A percentile compares a stretch with the other conserved stretches of the same genome.
phyloP scores from a whole-genome alignment of 1,140 invertebrate species.

The Neelides sp. region DNA sequence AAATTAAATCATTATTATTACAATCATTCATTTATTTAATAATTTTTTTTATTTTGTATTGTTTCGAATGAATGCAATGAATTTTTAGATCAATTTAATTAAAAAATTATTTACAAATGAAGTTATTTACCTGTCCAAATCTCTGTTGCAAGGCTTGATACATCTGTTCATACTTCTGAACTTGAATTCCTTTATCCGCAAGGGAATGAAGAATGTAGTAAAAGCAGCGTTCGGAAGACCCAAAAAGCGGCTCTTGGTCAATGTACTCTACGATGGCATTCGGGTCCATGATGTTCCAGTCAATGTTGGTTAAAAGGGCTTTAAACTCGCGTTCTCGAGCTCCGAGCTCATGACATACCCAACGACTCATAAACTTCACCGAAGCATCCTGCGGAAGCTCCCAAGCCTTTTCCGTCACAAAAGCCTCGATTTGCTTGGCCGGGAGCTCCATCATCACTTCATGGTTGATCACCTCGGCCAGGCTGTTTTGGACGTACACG shows the following conservation, averaged over 20 bases:
- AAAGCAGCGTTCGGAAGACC: constrained; percentile 40
- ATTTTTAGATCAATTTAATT: too few species aligned
- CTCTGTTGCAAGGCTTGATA: constrained; percentile 42
- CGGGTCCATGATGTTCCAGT: constrained; percentile 39
- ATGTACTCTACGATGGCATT: constrained; percentile 39
- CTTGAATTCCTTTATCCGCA: constrained; percentile 43
- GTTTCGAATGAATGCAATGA: too few species aligned
- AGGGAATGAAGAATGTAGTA: constrained; percentile 47
- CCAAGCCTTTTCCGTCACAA: constrained; percentile 37
- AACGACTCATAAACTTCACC: constrained; percentile 42
- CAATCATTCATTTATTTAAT: constrained; percentile 5
- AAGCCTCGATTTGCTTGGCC: constrained; percentile 41
- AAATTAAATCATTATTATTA: constrained; percentile 9
- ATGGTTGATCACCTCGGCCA: constrained; percentile 41
- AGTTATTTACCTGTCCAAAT: constrained; percentile 34
- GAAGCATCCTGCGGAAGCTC: constrained; percentile 32
- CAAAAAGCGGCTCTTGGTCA: constrained; percentile 41
- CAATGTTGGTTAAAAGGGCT: constrained; percentile 41
- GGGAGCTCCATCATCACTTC: constrained; percentile 36
- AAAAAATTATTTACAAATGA: too few species aligned
- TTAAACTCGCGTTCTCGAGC: constrained; percentile 42
- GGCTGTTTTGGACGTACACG: constrained; percentile 41
- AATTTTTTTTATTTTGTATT: too few species aligned
- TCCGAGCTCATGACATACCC: constrained; percentile 40
- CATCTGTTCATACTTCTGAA: constrained; percentile 40